Base-by-base conservation (phyloP, 2,113 vertebrate genomes). In the Festucalex cinctus region DNA sequence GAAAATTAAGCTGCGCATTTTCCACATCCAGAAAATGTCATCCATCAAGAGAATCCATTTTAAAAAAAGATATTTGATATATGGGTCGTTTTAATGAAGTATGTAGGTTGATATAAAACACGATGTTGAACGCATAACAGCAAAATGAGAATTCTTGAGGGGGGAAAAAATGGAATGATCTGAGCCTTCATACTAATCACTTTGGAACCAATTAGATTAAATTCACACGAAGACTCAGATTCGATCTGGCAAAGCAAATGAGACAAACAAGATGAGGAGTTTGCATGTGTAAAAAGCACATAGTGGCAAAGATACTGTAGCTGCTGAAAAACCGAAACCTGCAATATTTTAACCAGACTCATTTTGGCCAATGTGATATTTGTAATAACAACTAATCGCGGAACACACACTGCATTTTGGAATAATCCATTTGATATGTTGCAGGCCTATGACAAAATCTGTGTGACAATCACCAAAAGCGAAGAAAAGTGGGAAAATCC, bases 261-360 rank as follows among this genome's bases (percentile, higher is more conserved):
- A 63, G n/a, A 35, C 28, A 72, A 51, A 57, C 35, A 70, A 68
- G 0, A 64, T 6, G 56, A 78, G 53, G 56, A 54, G 60, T 78
- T 82, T 83, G 80, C 81, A 74, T 13, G 17, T 63, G 0, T 53
- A 49, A 74, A 64, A 59, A 60, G 69, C 76, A 78, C 63, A 76
- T 6, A 65, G 64, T 73, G 64, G 74, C 66, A 73, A 58, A 61
- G 26, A 64, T 32, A 32, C 28, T 41, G 43, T 16, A 74, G 63
- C 46, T 44, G 65, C 17, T 58, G 48, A 77, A 65, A 69, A 14
- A 58, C n/a, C 32, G 65, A 70, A 61, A 44, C 43, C 43, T 60
- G 35, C 19, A 60, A 60, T 24, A 58, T 60, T 60, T 60, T 59
- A 84, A 74, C 66, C 77, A 65, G 37, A 62, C 57, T 20, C 1